These are phyloP conservation scores for Drosophila malerkotliana DNA, from an alignment of 1,140 invertebrate species.

Conservation along the genomic window DNA sequence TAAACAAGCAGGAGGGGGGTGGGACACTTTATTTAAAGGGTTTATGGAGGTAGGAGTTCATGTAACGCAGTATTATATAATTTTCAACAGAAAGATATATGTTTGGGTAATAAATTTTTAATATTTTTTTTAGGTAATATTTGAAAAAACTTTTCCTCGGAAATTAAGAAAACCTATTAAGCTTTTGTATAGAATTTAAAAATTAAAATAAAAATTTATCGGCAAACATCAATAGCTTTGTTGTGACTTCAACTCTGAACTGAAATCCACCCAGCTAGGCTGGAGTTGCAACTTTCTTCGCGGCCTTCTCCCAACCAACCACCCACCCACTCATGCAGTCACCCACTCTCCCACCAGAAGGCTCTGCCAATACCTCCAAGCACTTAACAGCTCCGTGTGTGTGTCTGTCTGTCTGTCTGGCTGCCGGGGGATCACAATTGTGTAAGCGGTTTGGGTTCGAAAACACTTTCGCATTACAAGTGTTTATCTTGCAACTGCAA, in stretches of 20 bases:
- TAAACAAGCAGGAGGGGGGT: conserved; percentile 4
- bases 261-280: conserved; percentile 44
- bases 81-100: not conserved
- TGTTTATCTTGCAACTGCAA: conserved; percentile 60
- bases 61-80: not conserved
- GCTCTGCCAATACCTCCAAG: conserved; percentile 46
- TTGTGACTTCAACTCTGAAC: conserved; percentile 43
- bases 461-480: conserved; percentile 80
- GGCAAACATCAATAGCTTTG: conserved; percentile 30
- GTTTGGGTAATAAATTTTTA: no score
- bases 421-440: conserved; percentile 53
- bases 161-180: no score
- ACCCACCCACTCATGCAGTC: not conserved
- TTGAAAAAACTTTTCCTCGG: no score
- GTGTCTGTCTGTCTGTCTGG: conserved; percentile 16
- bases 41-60: not conserved
- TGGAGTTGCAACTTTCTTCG: conserved; percentile 50
- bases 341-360: conserved; percentile 26
- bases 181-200: no score
- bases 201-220: not conserved
- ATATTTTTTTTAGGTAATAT: no score
- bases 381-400: conserved; percentile 68
- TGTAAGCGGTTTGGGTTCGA: conserved; percentile 61
- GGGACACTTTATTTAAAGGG: no score
- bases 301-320: conserved; percentile 3